These are phyloP conservation scores for Argyresthia albistria DNA, from an alignment of 2,888 invertebrate species.

Conservation along the genomic window DNA sequence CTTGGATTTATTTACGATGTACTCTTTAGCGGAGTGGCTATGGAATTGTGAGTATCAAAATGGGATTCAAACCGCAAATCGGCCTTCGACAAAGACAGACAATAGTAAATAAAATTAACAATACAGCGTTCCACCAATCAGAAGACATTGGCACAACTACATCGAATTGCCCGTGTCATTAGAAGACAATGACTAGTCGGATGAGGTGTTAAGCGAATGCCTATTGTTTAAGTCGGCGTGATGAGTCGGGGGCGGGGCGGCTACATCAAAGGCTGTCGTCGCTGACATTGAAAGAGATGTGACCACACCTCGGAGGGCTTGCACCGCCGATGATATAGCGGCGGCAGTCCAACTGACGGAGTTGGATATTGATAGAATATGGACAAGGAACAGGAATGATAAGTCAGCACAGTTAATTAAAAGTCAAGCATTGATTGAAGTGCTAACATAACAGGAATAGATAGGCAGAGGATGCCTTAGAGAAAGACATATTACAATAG, in stretches of 20 bases:
- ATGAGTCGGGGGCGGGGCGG: slow-evolving; percentile 24
- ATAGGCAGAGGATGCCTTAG: too few relatives aligned
- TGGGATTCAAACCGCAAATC: too few relatives aligned
- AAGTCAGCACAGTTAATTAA: too few relatives aligned
- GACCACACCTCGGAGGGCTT: slow-evolving; percentile 27
- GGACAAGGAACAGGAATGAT: slow-evolving; percentile 1
- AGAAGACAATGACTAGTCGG: slow-evolving; percentile 32
- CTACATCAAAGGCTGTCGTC: slow-evolving; percentile 30
- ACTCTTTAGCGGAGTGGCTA: too few relatives aligned
- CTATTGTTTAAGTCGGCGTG: slow-evolving; percentile 31
- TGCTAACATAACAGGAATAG: too few relatives aligned
- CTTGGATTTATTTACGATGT: too few relatives aligned
- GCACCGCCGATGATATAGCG: too few relatives aligned
- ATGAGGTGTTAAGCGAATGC: slow-evolving; percentile 37
- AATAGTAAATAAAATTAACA: slow-evolving; percentile 21
- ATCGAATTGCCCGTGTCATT: slow-evolving; percentile 12
- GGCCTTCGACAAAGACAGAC: too few relatives aligned
- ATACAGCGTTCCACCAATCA: slow-evolving; percentile 31
- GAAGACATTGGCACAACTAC: slow-evolving; percentile 15
- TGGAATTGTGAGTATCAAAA: too few relatives aligned
- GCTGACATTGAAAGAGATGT: slow-evolving; percentile 31
- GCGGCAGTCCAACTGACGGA: too few relatives aligned
- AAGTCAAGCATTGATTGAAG: too few relatives aligned
- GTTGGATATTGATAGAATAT: neutral
- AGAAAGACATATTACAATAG: too few relatives aligned